A percentile compares a stretch with the other conserved stretches of the same genome.
Conservation (phyloP, 1,140 invertebrate genomes). For the Lasioglossum albipes region DNA sequence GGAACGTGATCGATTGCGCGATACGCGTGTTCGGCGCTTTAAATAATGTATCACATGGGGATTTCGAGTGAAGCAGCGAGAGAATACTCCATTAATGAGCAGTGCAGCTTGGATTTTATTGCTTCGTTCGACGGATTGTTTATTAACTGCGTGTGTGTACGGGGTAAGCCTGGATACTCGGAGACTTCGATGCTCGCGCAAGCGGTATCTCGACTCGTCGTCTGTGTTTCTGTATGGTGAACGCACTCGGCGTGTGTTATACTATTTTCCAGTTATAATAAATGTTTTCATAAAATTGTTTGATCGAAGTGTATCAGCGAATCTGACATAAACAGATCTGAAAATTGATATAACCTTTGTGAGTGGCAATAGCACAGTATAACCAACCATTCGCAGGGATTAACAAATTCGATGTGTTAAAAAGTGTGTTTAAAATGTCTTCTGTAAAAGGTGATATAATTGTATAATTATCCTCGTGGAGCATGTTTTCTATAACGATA, state of each 20-base stretch:
- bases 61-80: background rate
- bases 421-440: too few relatives aligned
- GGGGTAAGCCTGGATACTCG: background rate
- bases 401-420: too few relatives aligned
- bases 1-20: too few relatives aligned
- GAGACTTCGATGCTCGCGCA: constrained; percentile 25
- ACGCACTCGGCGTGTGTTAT: background rate
- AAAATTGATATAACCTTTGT: background rate
- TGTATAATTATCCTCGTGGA: too few relatives aligned
- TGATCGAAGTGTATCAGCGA: background rate
- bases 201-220: background rate
- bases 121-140: background rate
- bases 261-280: background rate
- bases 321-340: background rate
- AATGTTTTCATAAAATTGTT: background rate
- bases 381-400: too few relatives aligned
- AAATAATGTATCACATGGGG: background rate
- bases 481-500: too few relatives aligned
- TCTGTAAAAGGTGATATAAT: too few relatives aligned
- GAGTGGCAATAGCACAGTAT: too few relatives aligned
- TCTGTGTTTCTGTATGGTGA: background rate
- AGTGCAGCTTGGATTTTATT: background rate
- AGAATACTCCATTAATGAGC: background rate
- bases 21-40: background rate
- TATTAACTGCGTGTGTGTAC: background rate